Base-by-base conservation (phyloP, 2,888 invertebrate genomes). In the Aleiodes testaceus region DNA sequence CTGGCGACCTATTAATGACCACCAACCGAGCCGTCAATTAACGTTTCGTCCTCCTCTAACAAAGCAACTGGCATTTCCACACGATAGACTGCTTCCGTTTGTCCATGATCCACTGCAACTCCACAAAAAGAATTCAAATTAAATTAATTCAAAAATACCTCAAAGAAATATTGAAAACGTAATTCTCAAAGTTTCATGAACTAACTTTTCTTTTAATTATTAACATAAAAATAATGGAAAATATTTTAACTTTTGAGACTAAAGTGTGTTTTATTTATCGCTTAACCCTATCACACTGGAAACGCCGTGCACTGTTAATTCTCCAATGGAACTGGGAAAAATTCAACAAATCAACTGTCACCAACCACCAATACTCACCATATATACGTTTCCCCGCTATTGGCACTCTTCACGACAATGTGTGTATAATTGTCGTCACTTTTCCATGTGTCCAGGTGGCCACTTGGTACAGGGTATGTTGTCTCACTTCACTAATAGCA, bases 401-500 rank as follows among this genome's bases (percentile, higher is more conserved):
- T 75, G 77, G 78, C 81, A 81, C 83, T 63, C 14, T 80, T 83
- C 81, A 81, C 82, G 49, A 61, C 67, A 65, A 64, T 72, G 61
- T 69, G 67, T 64, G 69, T 55, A 55, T 50, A n/a, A n/a, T n/a
- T n/a, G n/a, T 26, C 26, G 26, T 26, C 81, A 79, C 45, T 47
- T 85, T 84, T 82, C 81, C 82, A 82, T 79, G 88, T 88, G 86
- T 36, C 36, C 92, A 95, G 95, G 95, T 95, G 92, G 94, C 95
- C 90, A 93, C 93, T 91, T 95, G 95, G 95, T 95, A 93, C 92
- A 92, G 94, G 95, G 95, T 95, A 95, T 91, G 95, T 94, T 90
- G 75, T 77, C 84, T 84, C 84, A 85, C 84, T 84, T 84, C 83
- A 87, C 87, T 87, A 86, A 86, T 86, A 85, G 85, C 85, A 85